Percentiles rank a stretch among this genome's conserved stretches.
These are phyloP conservation scores for Takifugu ocellatus DNA, from an alignment of 2,797 vertebrate species.

Conservation along the genomic window DNA sequence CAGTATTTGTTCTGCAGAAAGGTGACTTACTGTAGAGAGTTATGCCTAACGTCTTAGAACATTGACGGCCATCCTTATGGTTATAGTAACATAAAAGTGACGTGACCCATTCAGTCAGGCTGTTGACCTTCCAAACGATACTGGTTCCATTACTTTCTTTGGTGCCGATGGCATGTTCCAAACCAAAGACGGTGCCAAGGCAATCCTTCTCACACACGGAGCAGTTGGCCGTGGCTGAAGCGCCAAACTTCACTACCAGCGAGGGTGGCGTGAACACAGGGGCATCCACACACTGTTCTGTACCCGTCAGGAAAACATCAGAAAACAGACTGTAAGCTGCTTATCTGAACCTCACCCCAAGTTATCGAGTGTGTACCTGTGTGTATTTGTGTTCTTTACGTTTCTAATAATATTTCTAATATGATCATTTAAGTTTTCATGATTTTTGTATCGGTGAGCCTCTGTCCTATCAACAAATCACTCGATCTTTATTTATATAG, in stretches of 20 bases:
- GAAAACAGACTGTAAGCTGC: neutral
- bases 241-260: constrained; percentile 30
- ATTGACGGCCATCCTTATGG: rapidly evolving
- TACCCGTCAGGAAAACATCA: constrained; percentile 4
- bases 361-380: too few species aligned
- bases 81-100: neutral
- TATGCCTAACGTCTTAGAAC: neutral
- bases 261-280: constrained; percentile 28
- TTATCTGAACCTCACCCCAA: too few species aligned
- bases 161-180: neutral
- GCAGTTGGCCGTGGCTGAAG: constrained; percentile 6
- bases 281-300: neutral
- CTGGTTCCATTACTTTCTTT: rapidly evolving
- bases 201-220: neutral
- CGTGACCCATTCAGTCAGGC: neutral
- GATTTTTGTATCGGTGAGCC: too few species aligned
- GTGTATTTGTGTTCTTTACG: too few species aligned
- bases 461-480: too few species aligned
- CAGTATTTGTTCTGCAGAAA: neutral
- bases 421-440: too few species aligned
- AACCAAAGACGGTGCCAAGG: rapidly evolving
- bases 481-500: too few species aligned
- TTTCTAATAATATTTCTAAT: too few species aligned
- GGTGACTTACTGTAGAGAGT: constrained; percentile 46
- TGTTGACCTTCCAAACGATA: constrained; percentile 17